Percentiles rank a stretch among this genome's conserved stretches.
Conservation (phyloP, 1,140 invertebrate species). For the Acromyrmex charruanus region DNA sequence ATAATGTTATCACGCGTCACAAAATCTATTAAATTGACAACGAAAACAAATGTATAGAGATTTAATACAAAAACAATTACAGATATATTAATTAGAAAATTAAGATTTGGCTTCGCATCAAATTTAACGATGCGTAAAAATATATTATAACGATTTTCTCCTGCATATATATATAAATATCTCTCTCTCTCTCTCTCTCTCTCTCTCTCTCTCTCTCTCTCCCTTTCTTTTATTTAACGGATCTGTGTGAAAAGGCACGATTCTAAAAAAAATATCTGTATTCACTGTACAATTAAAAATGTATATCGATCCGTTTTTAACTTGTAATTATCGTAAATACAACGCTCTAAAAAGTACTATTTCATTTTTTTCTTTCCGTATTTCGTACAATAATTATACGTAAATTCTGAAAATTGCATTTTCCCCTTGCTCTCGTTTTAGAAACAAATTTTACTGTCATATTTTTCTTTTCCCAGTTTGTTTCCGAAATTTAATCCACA, state of each 20-base stretch:
- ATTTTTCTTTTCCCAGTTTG: constrained; percentile 18
- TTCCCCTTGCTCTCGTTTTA: constrained; percentile 60
- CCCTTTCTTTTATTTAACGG: constrained; percentile 77
- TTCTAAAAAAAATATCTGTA: constrained; percentile 84
- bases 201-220: constrained; percentile 5
- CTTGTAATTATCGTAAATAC: constrained; percentile 80
- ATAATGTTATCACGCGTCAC: constrained; percentile 76
- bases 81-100: constrained; percentile 81
- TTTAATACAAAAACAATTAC: constrained; percentile 79
- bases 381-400: constrained; percentile 72
- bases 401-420: constrained; percentile 62
- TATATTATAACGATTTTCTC: constrained; percentile 83
- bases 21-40: constrained; percentile 82
- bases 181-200: constrained; percentile 1
- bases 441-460: constrained; percentile 66
- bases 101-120: constrained; percentile 80
- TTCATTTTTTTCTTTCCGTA: constrained; percentile 69
- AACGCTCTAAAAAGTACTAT: constrained; percentile 81
- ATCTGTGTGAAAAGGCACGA: constrained; percentile 85
- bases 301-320: constrained; percentile 81
- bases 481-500: constrained; percentile 23
- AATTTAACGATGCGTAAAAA: constrained; percentile 80
- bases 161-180: constrained; percentile 67
- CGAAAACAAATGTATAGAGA: constrained; percentile 78
- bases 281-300: constrained; percentile 85